A percentile compares a stretch with the other conserved stretches of the same genome.
phyloP scores from a whole-genome alignment of 1,140 invertebrate species.

The Wasmannia auropunctata region DNA sequence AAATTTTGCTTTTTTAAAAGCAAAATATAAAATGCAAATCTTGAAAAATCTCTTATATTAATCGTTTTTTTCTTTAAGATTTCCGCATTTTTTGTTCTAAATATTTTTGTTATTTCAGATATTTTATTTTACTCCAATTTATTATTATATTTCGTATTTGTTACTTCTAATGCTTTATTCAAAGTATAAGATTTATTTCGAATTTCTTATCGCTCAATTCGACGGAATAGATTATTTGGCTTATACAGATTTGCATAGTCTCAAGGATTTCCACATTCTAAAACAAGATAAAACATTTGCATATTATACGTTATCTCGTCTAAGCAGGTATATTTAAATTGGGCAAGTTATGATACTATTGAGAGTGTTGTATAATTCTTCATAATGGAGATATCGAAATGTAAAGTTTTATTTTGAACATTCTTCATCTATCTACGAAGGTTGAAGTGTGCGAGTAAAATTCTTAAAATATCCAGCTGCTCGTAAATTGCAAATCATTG shows the following conservation, averaged over 20 bases:
- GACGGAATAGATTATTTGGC: not conserved
- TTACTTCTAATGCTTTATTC: not conserved
- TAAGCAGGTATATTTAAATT: constrained; percentile 19
- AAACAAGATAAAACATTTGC: constrained; percentile 65
- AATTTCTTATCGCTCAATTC: not conserved
- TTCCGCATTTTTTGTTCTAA: not conserved
- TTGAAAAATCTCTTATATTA: not conserved
- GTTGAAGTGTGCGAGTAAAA: not conserved
- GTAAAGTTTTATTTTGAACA: not conserved
- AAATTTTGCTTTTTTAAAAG: not conserved
- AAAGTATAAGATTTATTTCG: not conserved
- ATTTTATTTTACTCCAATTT: not conserved
- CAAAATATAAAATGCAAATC: not conserved
- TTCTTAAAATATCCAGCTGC: not conserved
- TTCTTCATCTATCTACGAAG: not conserved
- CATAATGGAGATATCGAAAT: not conserved
- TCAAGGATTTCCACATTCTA: constrained; percentile 78
- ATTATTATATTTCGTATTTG: not conserved
- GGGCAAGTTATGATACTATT: not conserved
- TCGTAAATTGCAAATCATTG: constrained; percentile 11
- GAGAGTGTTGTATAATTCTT: not conserved
- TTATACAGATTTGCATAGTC: not conserved
- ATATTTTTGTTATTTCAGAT: not conserved
- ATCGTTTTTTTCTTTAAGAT: not conserved
- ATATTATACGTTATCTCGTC: constrained; percentile 64